phyloP scores from a whole-genome alignment of 2,113 vertebrate species.

The Sebastes schlegelii region DNA sequence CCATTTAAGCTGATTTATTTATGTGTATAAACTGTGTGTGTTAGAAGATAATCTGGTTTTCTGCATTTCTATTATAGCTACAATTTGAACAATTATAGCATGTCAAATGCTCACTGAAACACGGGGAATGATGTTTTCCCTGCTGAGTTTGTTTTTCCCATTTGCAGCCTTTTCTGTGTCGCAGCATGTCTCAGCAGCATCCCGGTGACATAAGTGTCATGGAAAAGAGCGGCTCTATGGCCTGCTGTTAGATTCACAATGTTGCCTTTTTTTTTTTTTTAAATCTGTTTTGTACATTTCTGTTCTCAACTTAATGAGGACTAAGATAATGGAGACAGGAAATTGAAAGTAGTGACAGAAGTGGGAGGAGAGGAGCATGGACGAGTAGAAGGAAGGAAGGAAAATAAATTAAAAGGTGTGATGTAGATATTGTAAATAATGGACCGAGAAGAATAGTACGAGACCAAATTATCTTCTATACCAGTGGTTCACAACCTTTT shows the following conservation, averaged over 20 bases:
- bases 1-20: too few relatives aligned
- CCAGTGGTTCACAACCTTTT: too few relatives aligned
- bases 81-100: not conserved
- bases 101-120: not conserved
- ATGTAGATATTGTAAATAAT: not conserved
- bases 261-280: not conserved
- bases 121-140: not conserved
- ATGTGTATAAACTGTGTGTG: too few relatives aligned
- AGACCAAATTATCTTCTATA: not conserved
- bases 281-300: not conserved
- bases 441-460: not conserved
- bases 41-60: too few relatives aligned
- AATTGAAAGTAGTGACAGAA: not conserved
- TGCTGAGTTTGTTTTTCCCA: conserved; percentile 18
- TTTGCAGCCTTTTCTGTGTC: conserved; percentile 1
- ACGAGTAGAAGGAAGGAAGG: not conserved
- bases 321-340: not conserved
- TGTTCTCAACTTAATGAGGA: not conserved
- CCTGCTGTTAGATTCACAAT: not conserved
- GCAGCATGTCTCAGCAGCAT: conserved; percentile 23
- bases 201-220: conserved; percentile 17
- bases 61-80: too few relatives aligned
- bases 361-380: not conserved
- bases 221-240: conserved; percentile 11
- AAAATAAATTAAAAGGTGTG: not conserved